Base-by-base conservation (phyloP, 2,888 invertebrate species). In the Zaprionus obscuricornis region DNA sequence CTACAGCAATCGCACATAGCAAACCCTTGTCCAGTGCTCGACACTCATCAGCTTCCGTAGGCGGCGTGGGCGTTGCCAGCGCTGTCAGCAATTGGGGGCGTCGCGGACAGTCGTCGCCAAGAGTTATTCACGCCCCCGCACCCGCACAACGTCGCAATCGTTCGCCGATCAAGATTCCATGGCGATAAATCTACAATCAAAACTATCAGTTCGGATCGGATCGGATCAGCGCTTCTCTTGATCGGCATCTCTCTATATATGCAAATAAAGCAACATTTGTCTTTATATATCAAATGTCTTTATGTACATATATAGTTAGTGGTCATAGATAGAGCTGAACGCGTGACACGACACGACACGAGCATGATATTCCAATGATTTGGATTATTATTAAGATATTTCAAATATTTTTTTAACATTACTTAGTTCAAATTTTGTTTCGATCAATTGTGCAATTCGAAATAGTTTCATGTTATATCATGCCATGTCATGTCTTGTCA, bases 101-200 rank as follows among this genome's bases (percentile, higher is more conserved):
- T 74, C 79, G 81, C 55, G 84, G 76, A 8, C 76, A 64, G 37
- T 42, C 66, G 40, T 14, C 62, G 55, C 66, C 74, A 18, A 49
- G 74, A 40, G 51, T 62, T 42, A 42, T 22, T 14, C 31, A n/a
- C 68, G 55, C 73, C 50, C 68, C 78, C 74, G 56, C 74, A 34
- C 68, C 76, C 22, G 55, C 66, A 43, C 83, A 82, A 63, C 86
- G 89, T 42, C 90, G 89, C 69, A 87, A 89, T 59, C 88, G 88
- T 62, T 90, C 89, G 37, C 90, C 89, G 64, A 89, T 87, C 71
- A 90, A 90, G 74, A 81, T 87, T 58, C 89, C 89, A 33, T 89
- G 89, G 89, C 83, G 90, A 59, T 89, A 89, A 86, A 71, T 66
- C 67, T 57, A 8, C 34, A 40, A 66, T 47, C 29, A 18, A 64